These are phyloP conservation scores for Proterorhinus semilunaris DNA, from an alignment of 2,113 vertebrate genomes.

Conservation along the genomic window DNA sequence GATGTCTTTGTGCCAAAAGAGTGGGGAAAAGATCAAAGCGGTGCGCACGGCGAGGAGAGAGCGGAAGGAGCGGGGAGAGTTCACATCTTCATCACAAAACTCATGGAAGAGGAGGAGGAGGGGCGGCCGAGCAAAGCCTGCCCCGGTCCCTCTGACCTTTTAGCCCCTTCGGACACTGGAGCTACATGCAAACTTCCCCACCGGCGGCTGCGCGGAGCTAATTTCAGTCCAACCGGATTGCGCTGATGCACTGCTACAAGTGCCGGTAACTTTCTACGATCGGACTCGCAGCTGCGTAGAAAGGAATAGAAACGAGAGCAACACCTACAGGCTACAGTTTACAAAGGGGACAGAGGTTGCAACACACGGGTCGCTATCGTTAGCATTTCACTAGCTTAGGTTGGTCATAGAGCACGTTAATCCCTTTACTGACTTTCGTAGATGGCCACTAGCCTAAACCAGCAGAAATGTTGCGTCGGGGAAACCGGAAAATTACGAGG, in stretches of 20 bases:
- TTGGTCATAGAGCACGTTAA: neutral
- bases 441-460: neutral
- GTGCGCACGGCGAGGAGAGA: constrained; percentile 24
- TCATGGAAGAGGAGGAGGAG: constrained; percentile 23
- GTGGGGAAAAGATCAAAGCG: constrained; percentile 33
- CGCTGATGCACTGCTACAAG: neutral
- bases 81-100: constrained; percentile 62
- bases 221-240: neutral
- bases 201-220: neutral
- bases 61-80: constrained; percentile 31
- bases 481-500: neutral
- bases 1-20: constrained; percentile 37
- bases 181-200: constrained; percentile 11
- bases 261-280: neutral
- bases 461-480: neutral
- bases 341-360: neutral
- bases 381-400: neutral
- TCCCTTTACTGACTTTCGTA: neutral
- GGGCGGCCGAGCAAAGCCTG: constrained; percentile 9
- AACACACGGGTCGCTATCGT: neutral
- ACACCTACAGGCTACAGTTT: neutral
- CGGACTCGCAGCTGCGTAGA: neutral
- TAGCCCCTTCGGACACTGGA: constrained; percentile 13
- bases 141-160: constrained; percentile 53
- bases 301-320: neutral